Conservation (phyloP, 2,797 vertebrate species). For the Poeciliopsis presidionis region DNA sequence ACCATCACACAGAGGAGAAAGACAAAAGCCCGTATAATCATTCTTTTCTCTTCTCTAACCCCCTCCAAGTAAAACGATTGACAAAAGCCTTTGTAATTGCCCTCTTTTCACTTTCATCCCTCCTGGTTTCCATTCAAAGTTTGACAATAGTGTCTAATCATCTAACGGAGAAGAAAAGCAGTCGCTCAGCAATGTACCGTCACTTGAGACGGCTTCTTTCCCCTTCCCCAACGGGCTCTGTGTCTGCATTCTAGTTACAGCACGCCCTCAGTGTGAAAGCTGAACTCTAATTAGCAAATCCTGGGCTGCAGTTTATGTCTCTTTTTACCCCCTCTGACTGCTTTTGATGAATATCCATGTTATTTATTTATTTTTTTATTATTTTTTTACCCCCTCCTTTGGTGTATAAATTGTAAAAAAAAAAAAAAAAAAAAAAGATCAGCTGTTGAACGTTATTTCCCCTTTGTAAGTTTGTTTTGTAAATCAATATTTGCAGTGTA, state of each 20-base stretch:
- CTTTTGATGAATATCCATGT: constrained; percentile 24
- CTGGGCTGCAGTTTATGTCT: constrained; percentile 35
- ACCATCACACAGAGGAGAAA: constrained; percentile 35
- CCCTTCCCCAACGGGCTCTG: constrained; percentile 51
- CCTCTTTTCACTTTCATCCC: constrained; percentile 67
- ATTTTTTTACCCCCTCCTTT: not conserved
- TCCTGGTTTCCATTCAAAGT: constrained; percentile 69
- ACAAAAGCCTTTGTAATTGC: constrained; percentile 71
- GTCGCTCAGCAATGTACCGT: constrained; percentile 57
- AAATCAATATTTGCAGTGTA: constrained; percentile 33
- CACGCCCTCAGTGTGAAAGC: constrained; percentile 54
- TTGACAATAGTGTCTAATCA: constrained; percentile 72
- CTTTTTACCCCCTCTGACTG: constrained; percentile 23
- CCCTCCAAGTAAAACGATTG: constrained; percentile 55
- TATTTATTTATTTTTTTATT: not conserved
- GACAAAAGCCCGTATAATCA: constrained; percentile 60
- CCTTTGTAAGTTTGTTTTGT: constrained; percentile 13
- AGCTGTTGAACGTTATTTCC: constrained; percentile 20
- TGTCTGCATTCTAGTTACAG: constrained; percentile 56
- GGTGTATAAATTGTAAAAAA: constrained; percentile 11
- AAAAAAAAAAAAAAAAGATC: constrained; percentile 2
- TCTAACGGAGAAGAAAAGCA: constrained; percentile 65
- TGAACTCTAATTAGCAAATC: constrained; percentile 67
- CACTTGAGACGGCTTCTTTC: constrained; percentile 49
- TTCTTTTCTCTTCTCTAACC: constrained; percentile 56